Evolutionary conservation across 2,888 invertebrate species (phyloP).

Genomic region (Andrena trimmerana): DNA sequence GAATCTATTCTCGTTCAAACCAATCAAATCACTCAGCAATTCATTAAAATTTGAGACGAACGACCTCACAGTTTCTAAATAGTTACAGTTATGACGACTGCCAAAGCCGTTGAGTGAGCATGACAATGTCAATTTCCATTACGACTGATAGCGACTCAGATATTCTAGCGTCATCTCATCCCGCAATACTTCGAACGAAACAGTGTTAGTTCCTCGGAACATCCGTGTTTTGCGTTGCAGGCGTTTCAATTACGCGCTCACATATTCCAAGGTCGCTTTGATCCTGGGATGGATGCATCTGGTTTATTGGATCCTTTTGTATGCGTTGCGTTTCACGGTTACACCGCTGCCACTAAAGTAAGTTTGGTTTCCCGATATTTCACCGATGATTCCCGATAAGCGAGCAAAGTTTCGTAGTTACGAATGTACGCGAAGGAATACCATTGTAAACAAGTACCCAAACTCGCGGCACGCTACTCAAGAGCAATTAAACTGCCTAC

Average conservation of each 20-base stretch:
- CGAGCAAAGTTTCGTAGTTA: not conserved
- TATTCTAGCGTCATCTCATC: not conserved
- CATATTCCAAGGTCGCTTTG: slow-evolving; percentile 90
- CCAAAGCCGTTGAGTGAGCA: not conserved
- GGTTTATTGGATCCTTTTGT: slow-evolving; percentile 86
- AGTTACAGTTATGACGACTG: not conserved
- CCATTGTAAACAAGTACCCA: not conserved
- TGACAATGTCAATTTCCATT: not conserved
- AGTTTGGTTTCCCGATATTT: slow-evolving; percentile 57
- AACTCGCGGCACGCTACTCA: not conserved
- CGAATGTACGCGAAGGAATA: too few relatives aligned
- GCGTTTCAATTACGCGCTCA: slow-evolving; percentile 88
- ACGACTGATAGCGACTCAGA: not conserved
- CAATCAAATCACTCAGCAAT: not conserved
- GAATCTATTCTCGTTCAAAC: not conserved
- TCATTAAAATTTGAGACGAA: not conserved
- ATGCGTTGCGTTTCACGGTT: slow-evolving; percentile 83
- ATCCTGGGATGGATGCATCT: slow-evolving; percentile 86
- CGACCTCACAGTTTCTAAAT: not conserved
- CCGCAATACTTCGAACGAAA: slow-evolving; percentile 1
- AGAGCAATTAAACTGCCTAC: not conserved
- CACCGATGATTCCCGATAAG: not conserved
- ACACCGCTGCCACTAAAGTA: slow-evolving; percentile 84
- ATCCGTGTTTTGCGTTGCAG: slow-evolving; percentile 81
- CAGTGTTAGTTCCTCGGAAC: slow-evolving; percentile 1